Percentiles rank a stretch among this genome's conserved stretches.
These are phyloP conservation scores for Tricholauxania praeusta DNA, from an alignment of 2,888 invertebrate species.

Conservation along the genomic window DNA sequence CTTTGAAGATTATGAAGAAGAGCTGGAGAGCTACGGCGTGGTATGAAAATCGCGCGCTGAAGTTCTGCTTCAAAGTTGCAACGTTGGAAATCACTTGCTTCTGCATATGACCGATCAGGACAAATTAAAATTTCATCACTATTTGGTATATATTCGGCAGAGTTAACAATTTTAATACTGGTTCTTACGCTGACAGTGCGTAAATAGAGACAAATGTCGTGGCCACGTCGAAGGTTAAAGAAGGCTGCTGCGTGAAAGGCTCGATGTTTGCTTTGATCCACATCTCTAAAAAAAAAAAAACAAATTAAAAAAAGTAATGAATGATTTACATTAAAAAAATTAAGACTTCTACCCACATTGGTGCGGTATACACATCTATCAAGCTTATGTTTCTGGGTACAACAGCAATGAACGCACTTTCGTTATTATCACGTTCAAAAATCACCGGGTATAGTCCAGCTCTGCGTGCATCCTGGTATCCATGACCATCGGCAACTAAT, in stretches of 20 bases:
- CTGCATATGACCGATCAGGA: slow-evolving; percentile 38
- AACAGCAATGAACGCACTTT: slow-evolving; percentile 46
- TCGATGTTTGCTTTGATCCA: slow-evolving; percentile 41
- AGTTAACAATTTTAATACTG: slow-evolving; percentile 45
- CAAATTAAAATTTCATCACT: slow-evolving; percentile 47
- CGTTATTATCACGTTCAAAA: slow-evolving; percentile 44
- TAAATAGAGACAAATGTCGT: slow-evolving; percentile 41
- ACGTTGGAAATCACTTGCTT: slow-evolving; percentile 33
- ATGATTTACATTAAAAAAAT: neutral
- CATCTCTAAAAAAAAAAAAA: slow-evolving; percentile 34
- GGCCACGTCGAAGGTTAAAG: slow-evolving; percentile 48
- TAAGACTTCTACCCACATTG: slow-evolving; percentile 42
- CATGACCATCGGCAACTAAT: slow-evolving; percentile 44
- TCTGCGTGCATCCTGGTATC: slow-evolving; percentile 42
- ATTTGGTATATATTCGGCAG: slow-evolving; percentile 42
- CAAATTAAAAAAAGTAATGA: neutral
- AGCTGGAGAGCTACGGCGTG: neutral
- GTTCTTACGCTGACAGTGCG: slow-evolving; percentile 1
- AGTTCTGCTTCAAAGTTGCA: slow-evolving; percentile 48
- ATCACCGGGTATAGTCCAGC: slow-evolving; percentile 41
- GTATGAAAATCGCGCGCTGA: slow-evolving; percentile 45
- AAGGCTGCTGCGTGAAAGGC: slow-evolving; percentile 47
- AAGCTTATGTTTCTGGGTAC: slow-evolving; percentile 45
- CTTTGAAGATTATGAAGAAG: slow-evolving; percentile 12
- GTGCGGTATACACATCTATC: slow-evolving; percentile 41